Base-by-base conservation (phyloP, 2,113 vertebrate species). In the Epinephelus moara region DNA sequence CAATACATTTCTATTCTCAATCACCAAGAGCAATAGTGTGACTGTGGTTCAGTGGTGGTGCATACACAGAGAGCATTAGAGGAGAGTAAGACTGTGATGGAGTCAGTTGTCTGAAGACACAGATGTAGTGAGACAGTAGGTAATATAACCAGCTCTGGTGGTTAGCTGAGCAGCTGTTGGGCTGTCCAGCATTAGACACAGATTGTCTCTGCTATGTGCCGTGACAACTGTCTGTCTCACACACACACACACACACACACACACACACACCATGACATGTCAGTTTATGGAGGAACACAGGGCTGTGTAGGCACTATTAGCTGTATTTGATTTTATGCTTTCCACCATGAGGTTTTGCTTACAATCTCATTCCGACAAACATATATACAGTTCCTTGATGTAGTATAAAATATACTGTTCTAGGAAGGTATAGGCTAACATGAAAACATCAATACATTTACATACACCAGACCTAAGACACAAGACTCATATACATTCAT, bases 101-200 rank as follows among this genome's bases (percentile, higher is more conserved):
- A 59, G n/a, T 1, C 53, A 18, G 18, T 49, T 30, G 10, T 59
- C 8, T 10, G 11, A 74, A 23, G 25, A 61, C 30, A 62, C 33
- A 6, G 13, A n/a, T 19, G 25, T 23, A 59, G 55, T 45, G 55
- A 19, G 4, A n/a, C 2, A 60, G 21, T 12, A 37, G 59, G 52
- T 52, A 11, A 23, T 37, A 15, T 11, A 37, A 62, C 0, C 71
- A 63, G 30, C n/a, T n/a, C 17, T 53, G 47, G 18, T 73, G 70
- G 33, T 69, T 10, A 3, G 21, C 56, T 70, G 19, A 67, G 55
- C 84, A 77, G 68, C 47, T 81, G 61, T 68, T 40, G 6, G 47
- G 13, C 42, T 49, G 9, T 21, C 52, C 10, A 12, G n/a, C 25
- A 71, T 81, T 70, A 47, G 53, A 55, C 42, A 64, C 19, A 55